These are phyloP conservation scores for Mus pahari DNA, from an alignment of 2,113 vertebrate species.

Conservation along the genomic window DNA sequence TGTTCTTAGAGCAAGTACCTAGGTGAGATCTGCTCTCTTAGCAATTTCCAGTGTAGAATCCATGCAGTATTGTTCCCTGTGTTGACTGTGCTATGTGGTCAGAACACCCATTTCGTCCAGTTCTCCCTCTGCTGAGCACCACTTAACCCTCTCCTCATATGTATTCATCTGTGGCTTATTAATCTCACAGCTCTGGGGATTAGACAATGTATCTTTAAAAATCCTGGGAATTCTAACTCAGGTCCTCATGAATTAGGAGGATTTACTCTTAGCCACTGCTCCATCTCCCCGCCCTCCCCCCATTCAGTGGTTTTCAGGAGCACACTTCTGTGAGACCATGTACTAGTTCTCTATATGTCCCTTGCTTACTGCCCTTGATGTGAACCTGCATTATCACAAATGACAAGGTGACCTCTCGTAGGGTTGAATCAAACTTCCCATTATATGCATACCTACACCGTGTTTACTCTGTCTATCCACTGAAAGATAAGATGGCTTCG, in stretches of 20 bases:
- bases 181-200: not conserved
- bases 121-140: not conserved
- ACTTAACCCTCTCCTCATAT: not conserved
- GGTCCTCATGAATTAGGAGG: not conserved
- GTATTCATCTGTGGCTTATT: not conserved
- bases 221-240: not conserved
- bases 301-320: not conserved
- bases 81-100: not conserved
- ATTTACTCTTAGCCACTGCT: not conserved
- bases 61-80: not conserved
- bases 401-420: not conserved
- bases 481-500: not conserved
- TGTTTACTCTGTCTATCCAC: no score
- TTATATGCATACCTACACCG: not conserved
- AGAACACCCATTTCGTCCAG: not conserved
- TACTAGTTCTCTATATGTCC: not conserved
- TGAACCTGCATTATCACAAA: not conserved
- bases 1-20: not conserved
- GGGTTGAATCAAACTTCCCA: not conserved
- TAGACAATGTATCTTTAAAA: no score
- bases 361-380: not conserved
- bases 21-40: not conserved
- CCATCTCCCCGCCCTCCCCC: not conserved
- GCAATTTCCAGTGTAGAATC: not conserved
- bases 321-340: no score